Conservation (phyloP, 2,113 vertebrate genomes). For the Athene cunicularia region DNA sequence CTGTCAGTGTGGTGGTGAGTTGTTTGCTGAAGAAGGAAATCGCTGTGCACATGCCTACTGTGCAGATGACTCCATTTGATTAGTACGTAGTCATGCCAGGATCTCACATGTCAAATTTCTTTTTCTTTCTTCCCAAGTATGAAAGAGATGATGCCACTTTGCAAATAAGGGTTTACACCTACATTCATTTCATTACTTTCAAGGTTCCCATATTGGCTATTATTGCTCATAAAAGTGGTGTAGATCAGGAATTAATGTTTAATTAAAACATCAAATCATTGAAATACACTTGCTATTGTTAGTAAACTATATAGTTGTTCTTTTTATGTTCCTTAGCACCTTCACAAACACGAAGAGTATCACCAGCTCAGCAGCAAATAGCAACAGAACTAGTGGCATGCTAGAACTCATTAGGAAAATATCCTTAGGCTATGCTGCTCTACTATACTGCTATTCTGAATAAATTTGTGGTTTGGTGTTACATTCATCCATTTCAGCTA, state of each 20-base stretch:
- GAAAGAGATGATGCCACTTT: background rate
- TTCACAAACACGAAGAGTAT: background rate
- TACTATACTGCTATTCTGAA: background rate
- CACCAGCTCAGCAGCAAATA: background rate
- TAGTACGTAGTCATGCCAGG: background rate
- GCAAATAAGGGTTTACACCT: background rate
- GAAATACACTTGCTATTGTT: background rate
- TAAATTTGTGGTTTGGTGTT: conserved; percentile 1
- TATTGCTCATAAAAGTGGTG: background rate
- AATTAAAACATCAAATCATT: background rate
- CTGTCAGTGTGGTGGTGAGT: background rate
- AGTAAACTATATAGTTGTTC: background rate
- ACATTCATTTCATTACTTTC: background rate
- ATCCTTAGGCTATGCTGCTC: conserved; percentile 19
- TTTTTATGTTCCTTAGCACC: conserved; percentile 14
- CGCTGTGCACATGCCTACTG: background rate
- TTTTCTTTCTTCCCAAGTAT: background rate
- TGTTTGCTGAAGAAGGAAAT: background rate
- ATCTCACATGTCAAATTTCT: background rate
- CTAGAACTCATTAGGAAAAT: conserved; percentile 37
- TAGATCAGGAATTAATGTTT: background rate
- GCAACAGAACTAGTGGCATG: background rate
- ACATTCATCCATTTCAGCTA: background rate
- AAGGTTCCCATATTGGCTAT: background rate
- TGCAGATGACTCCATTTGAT: background rate